phyloP scores from a whole-genome alignment of 2,797 vertebrate species.

The Sebastes nivosus region DNA sequence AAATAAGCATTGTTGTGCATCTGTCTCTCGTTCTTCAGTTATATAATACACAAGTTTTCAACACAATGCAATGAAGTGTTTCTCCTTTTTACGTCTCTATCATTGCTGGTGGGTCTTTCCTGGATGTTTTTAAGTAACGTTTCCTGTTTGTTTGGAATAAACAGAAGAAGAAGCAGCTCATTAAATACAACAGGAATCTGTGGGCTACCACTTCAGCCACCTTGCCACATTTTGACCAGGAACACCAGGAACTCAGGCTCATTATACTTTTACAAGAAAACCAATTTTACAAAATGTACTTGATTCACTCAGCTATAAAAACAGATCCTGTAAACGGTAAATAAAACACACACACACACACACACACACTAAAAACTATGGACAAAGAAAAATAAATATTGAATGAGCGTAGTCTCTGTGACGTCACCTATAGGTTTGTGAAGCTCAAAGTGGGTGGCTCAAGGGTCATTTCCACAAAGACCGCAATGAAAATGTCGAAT shows the following conservation, averaged over 20 bases:
- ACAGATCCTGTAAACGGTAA: neutral
- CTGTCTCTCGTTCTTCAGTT: neutral
- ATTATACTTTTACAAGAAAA: slow-evolving; percentile 52
- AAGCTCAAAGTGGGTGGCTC: too few species aligned
- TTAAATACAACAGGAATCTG: slow-evolving; percentile 26
- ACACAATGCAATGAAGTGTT: neutral
- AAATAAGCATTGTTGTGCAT: neutral
- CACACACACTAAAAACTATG: too few species aligned
- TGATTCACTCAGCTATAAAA: slow-evolving; percentile 12
- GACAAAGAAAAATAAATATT: neutral
- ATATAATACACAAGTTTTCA: neutral
- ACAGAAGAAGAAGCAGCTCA: slow-evolving; percentile 4
- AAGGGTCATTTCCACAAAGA: too few species aligned
- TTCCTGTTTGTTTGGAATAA: slow-evolving; percentile 31
- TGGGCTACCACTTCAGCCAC: slow-evolving; percentile 16
- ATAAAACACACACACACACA: too few species aligned
- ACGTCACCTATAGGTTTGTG: too few species aligned
- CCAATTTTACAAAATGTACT: slow-evolving; percentile 7
- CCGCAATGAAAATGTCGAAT: fast-evolving
- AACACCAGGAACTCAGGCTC: slow-evolving; percentile 44
- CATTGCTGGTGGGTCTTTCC: neutral
- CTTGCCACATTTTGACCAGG: slow-evolving; percentile 20
- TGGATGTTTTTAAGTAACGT: neutral
- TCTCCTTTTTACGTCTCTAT: neutral
- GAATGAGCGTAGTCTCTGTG: neutral